A percentile compares a stretch with the other conserved stretches of the same genome.
These are phyloP conservation scores for Tinea trinotella DNA, from an alignment of 2,888 invertebrate species.

Conservation along the genomic window DNA sequence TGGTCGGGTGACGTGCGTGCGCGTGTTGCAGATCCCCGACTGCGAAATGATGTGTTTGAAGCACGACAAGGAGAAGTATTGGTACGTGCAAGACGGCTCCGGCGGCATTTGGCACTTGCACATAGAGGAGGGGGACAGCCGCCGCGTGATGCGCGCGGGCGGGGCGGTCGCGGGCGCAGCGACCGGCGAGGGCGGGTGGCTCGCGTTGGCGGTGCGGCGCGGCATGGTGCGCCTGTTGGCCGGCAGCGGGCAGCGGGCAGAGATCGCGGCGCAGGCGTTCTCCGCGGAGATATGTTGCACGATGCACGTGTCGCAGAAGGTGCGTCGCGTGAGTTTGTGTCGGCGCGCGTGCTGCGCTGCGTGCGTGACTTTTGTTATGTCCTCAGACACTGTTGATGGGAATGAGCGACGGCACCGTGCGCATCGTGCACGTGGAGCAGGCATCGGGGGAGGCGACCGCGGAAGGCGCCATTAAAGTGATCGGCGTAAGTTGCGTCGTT, in stretches of 20 bases:
- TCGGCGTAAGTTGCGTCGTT: too few species aligned
- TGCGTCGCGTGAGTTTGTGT: neutral
- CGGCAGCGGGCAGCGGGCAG: neutral
- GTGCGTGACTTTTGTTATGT: constrained; percentile 32
- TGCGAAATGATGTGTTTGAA: constrained; percentile 55
- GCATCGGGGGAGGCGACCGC: neutral
- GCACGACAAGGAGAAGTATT: constrained; percentile 63
- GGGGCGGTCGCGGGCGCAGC: neutral
- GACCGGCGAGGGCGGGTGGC: neutral
- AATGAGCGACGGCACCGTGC: constrained; percentile 80
- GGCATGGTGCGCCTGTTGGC: neutral
- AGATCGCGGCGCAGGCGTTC: neutral
- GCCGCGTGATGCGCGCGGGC: constrained; percentile 2
- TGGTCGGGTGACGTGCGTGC: neutral
- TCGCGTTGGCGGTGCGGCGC: constrained; percentile 21
- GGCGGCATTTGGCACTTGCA: constrained; percentile 75
- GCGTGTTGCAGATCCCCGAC: constrained; percentile 45
- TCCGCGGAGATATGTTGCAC: neutral
- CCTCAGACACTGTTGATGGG: constrained; percentile 73
- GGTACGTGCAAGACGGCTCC: constrained; percentile 83
- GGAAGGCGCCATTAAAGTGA: too few species aligned
- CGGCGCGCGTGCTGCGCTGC: neutral
- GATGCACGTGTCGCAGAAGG: neutral
- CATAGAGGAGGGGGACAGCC: constrained; percentile 17
- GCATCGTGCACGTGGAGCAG: constrained; percentile 52